These are phyloP conservation scores for Trichechus manatus DNA, from an alignment of 2,113 vertebrate genomes.

Conservation along the genomic window DNA sequence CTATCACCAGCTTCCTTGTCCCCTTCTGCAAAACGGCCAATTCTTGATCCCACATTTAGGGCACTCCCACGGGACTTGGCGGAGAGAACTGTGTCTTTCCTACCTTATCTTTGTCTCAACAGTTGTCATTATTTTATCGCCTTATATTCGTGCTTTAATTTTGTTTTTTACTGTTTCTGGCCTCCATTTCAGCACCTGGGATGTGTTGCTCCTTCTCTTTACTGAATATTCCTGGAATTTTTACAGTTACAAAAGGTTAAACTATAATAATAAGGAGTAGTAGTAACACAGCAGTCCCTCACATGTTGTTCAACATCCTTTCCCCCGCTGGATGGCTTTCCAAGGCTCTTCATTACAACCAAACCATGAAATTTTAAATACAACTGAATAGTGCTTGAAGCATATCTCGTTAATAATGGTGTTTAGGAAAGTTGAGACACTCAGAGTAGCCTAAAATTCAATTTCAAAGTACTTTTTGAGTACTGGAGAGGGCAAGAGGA, in stretches of 20 bases:
- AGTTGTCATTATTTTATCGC: not conserved
- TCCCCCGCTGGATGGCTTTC: not conserved
- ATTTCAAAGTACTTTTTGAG: not conserved
- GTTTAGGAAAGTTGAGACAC: slow-evolving; percentile 25
- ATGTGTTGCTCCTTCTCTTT: not conserved
- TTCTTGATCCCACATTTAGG: not conserved
- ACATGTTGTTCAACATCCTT: not conserved
- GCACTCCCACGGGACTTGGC: not conserved
- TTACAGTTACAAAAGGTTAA: not conserved
- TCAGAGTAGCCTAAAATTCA: not conserved
- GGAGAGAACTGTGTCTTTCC: not conserved
- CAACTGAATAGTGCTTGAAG: not conserved
- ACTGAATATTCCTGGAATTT: not conserved
- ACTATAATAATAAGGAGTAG: not conserved
- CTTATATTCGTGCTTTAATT: not conserved
- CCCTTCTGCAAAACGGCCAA: too few species aligned
- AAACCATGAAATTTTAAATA: not conserved
- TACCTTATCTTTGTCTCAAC: not conserved
- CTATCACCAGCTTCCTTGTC: too few species aligned
- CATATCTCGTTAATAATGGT: slow-evolving; percentile 12
- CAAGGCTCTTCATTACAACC: not conserved
- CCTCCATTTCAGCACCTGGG: not conserved
- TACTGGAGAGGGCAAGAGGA: not conserved
- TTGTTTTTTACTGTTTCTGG: not conserved
- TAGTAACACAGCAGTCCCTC: not conserved